phyloP scores from a whole-genome alignment of 1,140 invertebrate genomes.

The Amyelois transitella region DNA sequence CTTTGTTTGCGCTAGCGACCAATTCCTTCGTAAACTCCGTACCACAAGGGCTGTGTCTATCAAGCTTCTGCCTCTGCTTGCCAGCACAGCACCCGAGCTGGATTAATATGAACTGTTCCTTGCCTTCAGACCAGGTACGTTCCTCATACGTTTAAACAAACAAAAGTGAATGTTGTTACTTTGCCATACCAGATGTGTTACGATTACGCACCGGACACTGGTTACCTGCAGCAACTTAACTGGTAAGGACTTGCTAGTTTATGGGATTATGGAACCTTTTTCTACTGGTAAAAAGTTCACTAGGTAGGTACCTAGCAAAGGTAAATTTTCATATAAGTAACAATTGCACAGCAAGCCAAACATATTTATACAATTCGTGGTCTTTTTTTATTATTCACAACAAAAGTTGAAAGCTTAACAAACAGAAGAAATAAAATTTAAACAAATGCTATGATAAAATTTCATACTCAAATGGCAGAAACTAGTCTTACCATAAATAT shows the following conservation, averaged over 20 bases:
- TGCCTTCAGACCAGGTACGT: constrained; percentile 76
- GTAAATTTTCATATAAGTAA: too few relatives aligned
- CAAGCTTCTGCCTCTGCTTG: constrained; percentile 77
- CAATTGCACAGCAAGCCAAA: too few relatives aligned
- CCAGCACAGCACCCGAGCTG: constrained; percentile 73
- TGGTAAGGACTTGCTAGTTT: not conserved
- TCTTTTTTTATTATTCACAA: too few relatives aligned
- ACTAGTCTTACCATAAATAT: too few relatives aligned
- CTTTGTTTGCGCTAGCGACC: constrained; percentile 29
- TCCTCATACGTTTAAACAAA: constrained; percentile 19
- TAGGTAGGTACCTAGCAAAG: not conserved
- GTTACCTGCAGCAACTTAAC: not conserved
- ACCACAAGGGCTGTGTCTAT: constrained; percentile 70
- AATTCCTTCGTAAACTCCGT: constrained; percentile 26
- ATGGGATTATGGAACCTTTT: not conserved
- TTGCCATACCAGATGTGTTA: constrained; percentile 12
- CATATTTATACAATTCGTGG: too few relatives aligned
- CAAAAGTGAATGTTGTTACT: constrained; percentile 24
- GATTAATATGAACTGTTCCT: constrained; percentile 79
- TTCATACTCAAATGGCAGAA: too few relatives aligned
- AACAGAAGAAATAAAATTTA: too few relatives aligned
- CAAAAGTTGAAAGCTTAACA: too few relatives aligned
- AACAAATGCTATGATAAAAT: too few relatives aligned
- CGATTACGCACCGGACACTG: constrained; percentile 2
- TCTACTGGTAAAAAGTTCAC: not conserved